Percentiles rank a stretch among this genome's conserved stretches.
Evolutionary conservation across 2,888 invertebrate genomes (phyloP).

Genomic region (Drosophila robusta): DNA sequence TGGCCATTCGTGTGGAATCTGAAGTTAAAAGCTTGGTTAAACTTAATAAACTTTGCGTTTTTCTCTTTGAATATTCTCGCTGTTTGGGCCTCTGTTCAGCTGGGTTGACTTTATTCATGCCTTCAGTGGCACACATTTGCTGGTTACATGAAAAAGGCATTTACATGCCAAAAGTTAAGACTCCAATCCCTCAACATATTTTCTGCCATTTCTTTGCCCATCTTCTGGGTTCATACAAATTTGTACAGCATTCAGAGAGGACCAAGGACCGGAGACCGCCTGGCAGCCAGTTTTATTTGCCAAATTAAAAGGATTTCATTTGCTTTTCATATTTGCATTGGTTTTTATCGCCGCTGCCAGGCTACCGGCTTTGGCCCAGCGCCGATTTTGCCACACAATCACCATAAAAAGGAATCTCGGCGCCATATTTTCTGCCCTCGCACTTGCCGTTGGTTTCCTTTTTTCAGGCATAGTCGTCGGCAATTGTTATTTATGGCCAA

Average conservation of each 20-base stretch:
- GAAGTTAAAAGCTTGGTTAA: conserved; percentile 8
- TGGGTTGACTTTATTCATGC: conserved; percentile 25
- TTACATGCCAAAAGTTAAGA: conserved; percentile 54
- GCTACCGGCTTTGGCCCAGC: conserved; percentile 30
- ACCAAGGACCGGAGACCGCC: conserved; percentile 8
- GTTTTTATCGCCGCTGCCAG: conserved; percentile 55
- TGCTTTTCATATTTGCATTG: conserved; percentile 72
- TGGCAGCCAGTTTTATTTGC: conserved; percentile 69
- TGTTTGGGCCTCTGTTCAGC: background rate
- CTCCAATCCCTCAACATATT: conserved; percentile 21
- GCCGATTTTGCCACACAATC: conserved; percentile 73
- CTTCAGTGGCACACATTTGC: conserved; percentile 32
- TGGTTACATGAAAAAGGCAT: conserved; percentile 30
- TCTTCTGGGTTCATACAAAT: conserved; percentile 28
- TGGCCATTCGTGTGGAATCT: conserved; percentile 2
- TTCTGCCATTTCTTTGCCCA: conserved; percentile 21
- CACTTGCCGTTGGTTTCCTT: conserved; percentile 10
- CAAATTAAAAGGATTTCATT: conserved; percentile 79
- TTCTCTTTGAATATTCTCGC: background rate
- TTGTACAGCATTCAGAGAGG: conserved; percentile 20
- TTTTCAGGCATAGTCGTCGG: conserved; percentile 35
- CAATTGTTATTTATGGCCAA: conserved; percentile 74
- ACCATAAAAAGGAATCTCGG: conserved; percentile 70
- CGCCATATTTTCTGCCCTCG: conserved; percentile 48
- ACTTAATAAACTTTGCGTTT: conserved; percentile 16